Base-by-base conservation (phyloP, 2,888 invertebrate genomes). In the Tiphia femorata region DNA sequence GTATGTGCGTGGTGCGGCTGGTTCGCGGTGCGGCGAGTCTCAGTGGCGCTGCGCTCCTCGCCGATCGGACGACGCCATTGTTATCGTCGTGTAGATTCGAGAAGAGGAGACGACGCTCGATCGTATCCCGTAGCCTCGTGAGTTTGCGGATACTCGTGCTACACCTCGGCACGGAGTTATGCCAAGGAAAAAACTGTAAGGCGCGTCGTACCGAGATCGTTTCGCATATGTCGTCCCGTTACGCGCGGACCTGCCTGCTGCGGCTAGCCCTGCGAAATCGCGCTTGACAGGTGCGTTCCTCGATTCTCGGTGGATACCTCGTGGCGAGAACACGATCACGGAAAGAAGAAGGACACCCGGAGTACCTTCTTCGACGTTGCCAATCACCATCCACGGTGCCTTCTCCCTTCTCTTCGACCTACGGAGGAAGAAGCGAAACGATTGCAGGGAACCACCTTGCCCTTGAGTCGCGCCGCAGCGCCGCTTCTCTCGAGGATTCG, bases 1-100 rank as follows among this genome's bases (percentile, higher is more conserved):
- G 49, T 52, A 44, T 56, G 10, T 12, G 21, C 21, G 17, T n/a
- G 27, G 49, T 43, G 42, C 38, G 38, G 17, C 25, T 17, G 23
- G 48, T n/a, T 10, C 37, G 25, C 37, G 23, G 37, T 17, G 37
- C 38, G 14, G 3, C 10, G n/a, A 42, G 25, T 25, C 25, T 5
- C 8, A 5, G 25, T 25, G 6, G 25, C 8, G 6, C 6, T 25
- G 25, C 6, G 5, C 25, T 5, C 25, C 46, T 10, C 35, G 33
- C 33, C 23, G 33, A 14, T 57, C 40, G 47, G 47, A 14, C 49
- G 49, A 27, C 58, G 61, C 61, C 61, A 62, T 62, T 59, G 50
- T 62, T 54, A 48, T 30, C 33, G 35, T 20, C 29, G n/a, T n/a
- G n/a, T 29, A 29, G 41, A 19, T 44, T 33, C 49, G 48, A 40